Evolutionary conservation across 2,888 invertebrate genomes (phyloP).

Genomic region (Oscheius sp.): DNA sequence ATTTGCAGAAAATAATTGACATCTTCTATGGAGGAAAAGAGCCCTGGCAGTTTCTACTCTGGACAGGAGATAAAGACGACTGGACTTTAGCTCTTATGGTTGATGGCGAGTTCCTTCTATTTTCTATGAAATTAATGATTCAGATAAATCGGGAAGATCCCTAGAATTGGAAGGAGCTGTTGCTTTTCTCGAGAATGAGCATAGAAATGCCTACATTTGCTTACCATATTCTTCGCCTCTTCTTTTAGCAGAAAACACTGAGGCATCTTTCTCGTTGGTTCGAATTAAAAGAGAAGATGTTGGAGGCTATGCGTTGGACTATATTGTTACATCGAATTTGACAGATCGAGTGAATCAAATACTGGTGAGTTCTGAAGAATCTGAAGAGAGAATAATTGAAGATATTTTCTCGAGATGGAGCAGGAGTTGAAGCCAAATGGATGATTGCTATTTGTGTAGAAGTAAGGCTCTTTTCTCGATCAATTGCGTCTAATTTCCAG

Average conservation of each 20-base stretch:
- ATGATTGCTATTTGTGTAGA: constrained; percentile 42
- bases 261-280: constrained; percentile 1
- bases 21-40: constrained; percentile 12
- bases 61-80: constrained; percentile 59
- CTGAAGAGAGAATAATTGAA: not conserved
- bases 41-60: constrained; percentile 36
- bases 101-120: constrained; percentile 10
- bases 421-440: constrained; percentile 31
- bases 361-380: not conserved
- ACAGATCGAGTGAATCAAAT: constrained; percentile 8
- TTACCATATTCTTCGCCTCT: constrained; percentile 27
- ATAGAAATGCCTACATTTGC: constrained; percentile 39
- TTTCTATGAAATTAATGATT: not conserved
- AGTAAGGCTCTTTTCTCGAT: constrained; percentile 18
- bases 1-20: constrained; percentile 21
- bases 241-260: constrained; percentile 71
- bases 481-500: constrained; percentile 36
- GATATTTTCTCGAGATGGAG: constrained; percentile 13
- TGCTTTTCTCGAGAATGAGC: constrained; percentile 33
- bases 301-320: constrained; percentile 1
- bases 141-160: not conserved
- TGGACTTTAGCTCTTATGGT: constrained; percentile 49
- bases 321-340: not conserved
- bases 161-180: constrained; percentile 35
- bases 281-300: not conserved